phyloP scores from a whole-genome alignment of 1,140 invertebrate species.

The Paraescarpia echinospica region DNA sequence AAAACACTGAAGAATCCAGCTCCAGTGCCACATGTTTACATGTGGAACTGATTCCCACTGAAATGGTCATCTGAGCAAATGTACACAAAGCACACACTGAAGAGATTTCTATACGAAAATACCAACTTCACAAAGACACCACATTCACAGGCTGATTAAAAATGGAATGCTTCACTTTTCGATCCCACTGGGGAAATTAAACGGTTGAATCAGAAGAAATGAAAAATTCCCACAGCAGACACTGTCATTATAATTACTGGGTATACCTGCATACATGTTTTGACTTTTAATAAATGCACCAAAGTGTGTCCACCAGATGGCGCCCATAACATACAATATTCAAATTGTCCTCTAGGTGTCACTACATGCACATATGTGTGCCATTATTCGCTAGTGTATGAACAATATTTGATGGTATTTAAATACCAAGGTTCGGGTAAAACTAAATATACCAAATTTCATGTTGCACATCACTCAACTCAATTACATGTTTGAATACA shows the following conservation, averaged over 20 bases:
- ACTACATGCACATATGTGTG: neutral
- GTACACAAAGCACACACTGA: no score
- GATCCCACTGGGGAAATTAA: neutral
- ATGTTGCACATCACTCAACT: neutral
- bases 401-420: neutral
- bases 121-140: no score
- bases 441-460: neutral
- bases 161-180: neutral
- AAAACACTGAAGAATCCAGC: neutral
- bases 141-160: neutral
- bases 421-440: neutral
- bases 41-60: neutral
- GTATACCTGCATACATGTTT: no score
- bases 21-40: neutral
- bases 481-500: neutral
- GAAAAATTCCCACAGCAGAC: neutral
- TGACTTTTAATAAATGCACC: no score
- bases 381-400: neutral
- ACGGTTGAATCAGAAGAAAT: neutral
- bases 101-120: no score
- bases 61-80: neutral
- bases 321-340: neutral
- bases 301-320: no score
- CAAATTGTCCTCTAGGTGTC: neutral
- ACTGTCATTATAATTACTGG: neutral